Conservation (phyloP, 2,113 vertebrate genomes). For the Alosa alosa region DNA sequence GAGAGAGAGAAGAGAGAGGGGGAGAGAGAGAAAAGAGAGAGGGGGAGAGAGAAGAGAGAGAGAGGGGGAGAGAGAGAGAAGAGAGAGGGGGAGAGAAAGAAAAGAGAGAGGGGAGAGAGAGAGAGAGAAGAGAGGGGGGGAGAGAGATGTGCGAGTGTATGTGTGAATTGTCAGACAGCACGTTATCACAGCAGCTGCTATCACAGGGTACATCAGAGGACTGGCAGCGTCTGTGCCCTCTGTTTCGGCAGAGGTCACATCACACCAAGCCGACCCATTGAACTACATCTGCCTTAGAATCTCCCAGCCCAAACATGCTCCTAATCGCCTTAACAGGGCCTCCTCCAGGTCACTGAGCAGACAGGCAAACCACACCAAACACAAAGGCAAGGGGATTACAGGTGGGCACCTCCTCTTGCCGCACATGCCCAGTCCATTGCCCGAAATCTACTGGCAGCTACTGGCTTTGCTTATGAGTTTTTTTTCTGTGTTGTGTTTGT, state of each 20-base stretch:
- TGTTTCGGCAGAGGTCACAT: neutral
- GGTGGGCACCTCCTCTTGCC: neutral
- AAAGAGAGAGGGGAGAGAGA: too few relatives aligned
- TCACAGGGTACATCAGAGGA: neutral
- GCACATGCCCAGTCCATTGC: neutral
- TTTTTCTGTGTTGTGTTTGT: neutral
- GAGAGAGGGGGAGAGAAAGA: too few relatives aligned
- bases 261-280: neutral
- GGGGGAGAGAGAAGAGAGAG: too few relatives aligned
- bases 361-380: neutral
- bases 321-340: neutral
- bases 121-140: too few relatives aligned
- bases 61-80: too few relatives aligned
- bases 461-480: neutral
- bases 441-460: neutral
- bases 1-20: too few relatives aligned
- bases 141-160: too few relatives aligned
- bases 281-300: neutral
- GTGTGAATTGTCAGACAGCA: neutral
- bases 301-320: neutral
- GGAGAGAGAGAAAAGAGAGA: too few relatives aligned
- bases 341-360: neutral
- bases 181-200: neutral
- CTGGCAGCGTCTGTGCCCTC: neutral
- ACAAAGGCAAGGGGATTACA: neutral